Base-by-base conservation (phyloP, 2,888 invertebrate genomes). In the Drosophila infuscata region DNA sequence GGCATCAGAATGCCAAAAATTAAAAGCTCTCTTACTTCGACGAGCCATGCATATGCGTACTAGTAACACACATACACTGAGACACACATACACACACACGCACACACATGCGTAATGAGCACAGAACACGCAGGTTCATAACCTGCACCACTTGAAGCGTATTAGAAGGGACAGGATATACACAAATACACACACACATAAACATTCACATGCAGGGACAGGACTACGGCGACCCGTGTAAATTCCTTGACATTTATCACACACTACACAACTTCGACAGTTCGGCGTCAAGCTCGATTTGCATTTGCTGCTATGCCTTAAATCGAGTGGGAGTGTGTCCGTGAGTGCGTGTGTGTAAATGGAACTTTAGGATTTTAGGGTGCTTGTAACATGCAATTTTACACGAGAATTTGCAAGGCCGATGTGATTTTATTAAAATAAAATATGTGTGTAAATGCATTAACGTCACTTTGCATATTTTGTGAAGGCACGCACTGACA, bases 231-330 rank as follows among this genome's bases (percentile, higher is more conserved):
- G 79, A 86, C 88, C 81, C 86, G 65, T 81, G 83, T 90, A 79
- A 89, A 90, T 91, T 80, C 91, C 91, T 90, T 90, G 89, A 90
- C 91, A 90, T 91, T 90, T 91, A 83, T 73, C 74, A 61, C 68
- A 73, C 66, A 66, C 81, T 70, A 78, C 81, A 75, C 79, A 85
- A 74, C 85, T 85, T 85, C 86, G 81, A 85, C 88, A 74, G 70
- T 68, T 85, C 70, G 81, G 77, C 77, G 81, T 83, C 88, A 73
- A 82, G 83, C 85, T 87, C 75, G 79, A 87, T 87, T 87, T 87
- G 81, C 86, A 89, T 88, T 76, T 81, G 65, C 70, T 79, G 69
- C 60, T 52, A 53, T 35, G 36, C 49, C 25, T 56, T 53, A 67
- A 67, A 57, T 56, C 67, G 53, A 38, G 64, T 51, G 43, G 36